phyloP scores from a whole-genome alignment of 1,140 invertebrate species.

The Frieseomelitta varia region DNA sequence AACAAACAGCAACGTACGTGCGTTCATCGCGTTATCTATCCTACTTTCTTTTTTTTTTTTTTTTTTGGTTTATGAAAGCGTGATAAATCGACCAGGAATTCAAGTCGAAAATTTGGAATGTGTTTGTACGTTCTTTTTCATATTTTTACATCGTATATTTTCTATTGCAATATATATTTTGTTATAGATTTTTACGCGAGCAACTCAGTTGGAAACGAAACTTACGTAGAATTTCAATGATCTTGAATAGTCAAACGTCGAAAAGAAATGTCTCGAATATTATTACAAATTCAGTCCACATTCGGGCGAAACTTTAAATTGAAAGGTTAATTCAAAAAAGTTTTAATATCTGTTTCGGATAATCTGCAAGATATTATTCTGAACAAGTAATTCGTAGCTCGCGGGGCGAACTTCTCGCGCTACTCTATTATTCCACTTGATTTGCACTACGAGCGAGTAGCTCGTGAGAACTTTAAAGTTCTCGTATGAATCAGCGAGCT shows the following conservation, averaged over 20 bases:
- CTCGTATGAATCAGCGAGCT: not conserved
- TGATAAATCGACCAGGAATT: not conserved
- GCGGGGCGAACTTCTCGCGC: not conserved
- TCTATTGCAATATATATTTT: too few relatives aligned
- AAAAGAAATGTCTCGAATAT: not conserved
- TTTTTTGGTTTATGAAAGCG: too few relatives aligned
- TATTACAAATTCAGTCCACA: not conserved
- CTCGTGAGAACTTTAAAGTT: not conserved
- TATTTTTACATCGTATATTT: not conserved
- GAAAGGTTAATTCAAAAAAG: not conserved
- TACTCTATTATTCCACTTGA: constrained; percentile 33
- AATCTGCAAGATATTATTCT: not conserved
- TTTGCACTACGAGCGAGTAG: constrained; percentile 12
- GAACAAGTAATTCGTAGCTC: not conserved
- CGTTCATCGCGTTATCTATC: too few relatives aligned
- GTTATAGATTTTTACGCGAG: too few relatives aligned
- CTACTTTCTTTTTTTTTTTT: not conserved
- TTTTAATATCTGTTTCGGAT: not conserved
- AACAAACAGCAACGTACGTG: not conserved
- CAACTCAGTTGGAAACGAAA: not conserved
- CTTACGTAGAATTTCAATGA: too few relatives aligned
- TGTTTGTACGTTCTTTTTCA: not conserved
- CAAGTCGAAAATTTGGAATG: not conserved
- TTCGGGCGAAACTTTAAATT: not conserved
- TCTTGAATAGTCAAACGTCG: not conserved